Base-by-base conservation (phyloP, 2,113 vertebrate species). In the Lepus americanus region DNA sequence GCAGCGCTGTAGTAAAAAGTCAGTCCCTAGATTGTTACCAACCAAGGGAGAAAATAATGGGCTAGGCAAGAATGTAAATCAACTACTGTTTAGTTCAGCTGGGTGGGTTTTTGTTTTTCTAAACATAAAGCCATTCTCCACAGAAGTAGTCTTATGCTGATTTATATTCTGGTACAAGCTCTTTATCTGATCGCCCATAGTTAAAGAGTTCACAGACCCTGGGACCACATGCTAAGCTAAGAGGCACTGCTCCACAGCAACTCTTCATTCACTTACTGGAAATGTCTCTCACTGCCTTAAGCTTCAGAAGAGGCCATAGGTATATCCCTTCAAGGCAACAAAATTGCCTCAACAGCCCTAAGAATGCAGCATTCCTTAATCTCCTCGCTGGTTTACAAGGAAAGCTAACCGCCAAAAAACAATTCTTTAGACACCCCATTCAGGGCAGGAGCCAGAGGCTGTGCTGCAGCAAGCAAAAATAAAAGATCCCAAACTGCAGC, bases 261-360 rank as follows among this genome's bases (percentile, higher is more conserved):
- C n/a, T 82, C 69, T 29, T 33, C 73, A 61, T n/a, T 9, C 0
- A 3, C 77, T 78, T 89, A 87, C 33, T 53, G 0, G 25, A 22
- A 23, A 59, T 16, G 55, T 55, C 78, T 94, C 72, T 64, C 49
- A 27, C 2, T 86, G 51, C 33, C 61, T 79, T 44, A 10, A 22
- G 79, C 53, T 95, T 76, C 59, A 79, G 5, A 77, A 67, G 0
- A 85, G 39, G n/a, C n/a, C n/a, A 61, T 1, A 86, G 59, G 29
- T 36, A 82, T 14, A 27, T n/a, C 29, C 76, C 67, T 79, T 89
- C 44, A 29, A 6, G 4, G n/a, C 66, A 95, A 89, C 25, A 63
- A 74, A 79, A 85, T 69, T 72, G 79, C 64, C 79, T 74, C 89
- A 72, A 89, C 44, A 73, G 51, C 12, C n/a, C 79, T 79, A 91